Percentiles rank a stretch among this genome's conserved stretches.
Conservation (phyloP, 35 echinoderm and acorn worm species). For the Eucidaris tribuloides region DNA sequence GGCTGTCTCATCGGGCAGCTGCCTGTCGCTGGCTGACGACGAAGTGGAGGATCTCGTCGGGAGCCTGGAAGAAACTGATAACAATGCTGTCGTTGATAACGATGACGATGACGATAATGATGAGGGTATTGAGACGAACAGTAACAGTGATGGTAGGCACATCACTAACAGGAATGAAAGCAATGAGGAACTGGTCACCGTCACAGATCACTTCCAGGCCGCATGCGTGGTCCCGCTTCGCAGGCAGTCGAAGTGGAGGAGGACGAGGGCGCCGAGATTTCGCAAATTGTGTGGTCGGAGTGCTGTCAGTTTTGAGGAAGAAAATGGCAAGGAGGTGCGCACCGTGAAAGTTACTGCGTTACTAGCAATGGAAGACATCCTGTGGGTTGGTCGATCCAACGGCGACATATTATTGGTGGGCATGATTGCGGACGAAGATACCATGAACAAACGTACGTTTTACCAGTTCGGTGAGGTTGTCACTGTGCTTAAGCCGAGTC, state of each 20-base stretch:
- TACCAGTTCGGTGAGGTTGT: constrained; percentile 33
- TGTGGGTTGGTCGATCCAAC: constrained; percentile 53
- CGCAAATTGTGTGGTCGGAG: neutral
- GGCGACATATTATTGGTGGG: constrained; percentile 44
- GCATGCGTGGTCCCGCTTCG: neutral
- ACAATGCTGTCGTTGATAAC: neutral
- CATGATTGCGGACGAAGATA: neutral
- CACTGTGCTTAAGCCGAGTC: neutral
- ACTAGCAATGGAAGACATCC: constrained; percentile 48
- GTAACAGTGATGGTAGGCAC: neutral
- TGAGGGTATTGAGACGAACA: neutral
- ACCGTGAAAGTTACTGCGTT: constrained; percentile 32
- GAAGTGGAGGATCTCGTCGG: neutral
- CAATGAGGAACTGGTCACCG: neutral
- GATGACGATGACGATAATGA: constrained; percentile 12
- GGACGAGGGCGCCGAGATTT: neutral
- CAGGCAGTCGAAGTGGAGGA: neutral
- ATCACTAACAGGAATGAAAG: neutral
- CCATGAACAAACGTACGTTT: neutral
- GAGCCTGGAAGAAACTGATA: neutral
- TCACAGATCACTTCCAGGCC: constrained; percentile 7
- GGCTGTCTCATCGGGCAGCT: neutral
- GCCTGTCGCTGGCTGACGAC: neutral
- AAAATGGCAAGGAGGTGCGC: neutral
- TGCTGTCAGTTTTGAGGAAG: too few species aligned